Base-by-base conservation (phyloP, 2,888 invertebrate genomes). In the Clanis bilineata region DNA sequence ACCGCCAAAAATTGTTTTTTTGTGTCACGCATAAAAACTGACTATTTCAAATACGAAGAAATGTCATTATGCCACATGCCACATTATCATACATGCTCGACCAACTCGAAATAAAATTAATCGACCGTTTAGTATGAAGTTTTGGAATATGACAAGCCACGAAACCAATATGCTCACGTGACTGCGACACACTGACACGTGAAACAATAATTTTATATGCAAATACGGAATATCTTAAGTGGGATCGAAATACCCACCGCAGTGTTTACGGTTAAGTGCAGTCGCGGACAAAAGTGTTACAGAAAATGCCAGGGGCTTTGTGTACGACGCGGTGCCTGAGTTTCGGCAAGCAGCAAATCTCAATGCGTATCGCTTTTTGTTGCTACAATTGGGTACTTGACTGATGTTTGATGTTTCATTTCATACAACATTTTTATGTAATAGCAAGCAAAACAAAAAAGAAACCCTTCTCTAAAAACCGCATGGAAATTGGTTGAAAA, bases 171-270 rank as follows among this genome's bases (percentile, higher is more conserved):
- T 57, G 64, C 72, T 76, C 28, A 69, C 77, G 76, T 77, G 71
- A 56, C 56, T 7, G 15, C 6, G 12, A 62, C 65, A 68, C 72
- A 71, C 67, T 72, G 73, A 72, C 68, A 36, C 36, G 36, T 72
- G 68, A 67, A 70, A 73, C 79, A 84, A 75, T 77, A 77, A 85
- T 88, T 89, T 85, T 77, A 69, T 88, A 89, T 89, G 88, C 82
- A 84, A 89, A 89, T 87, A 77, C 70, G 60, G 72, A 64, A 83
- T 88, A 89, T 89, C 89, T 87, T 84, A 88, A 89, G 88, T 85
- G 80, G 80, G 83, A 90, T 89, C 90, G 69, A 82, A 85, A 83
- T 81, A 76, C 72, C 71, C 68, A 70, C 66, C 66, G 72, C 72
- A 72, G 63, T 65, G 66, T 72, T 64, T 68, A 77, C 70, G 76